Base-by-base conservation (phyloP, 2,888 invertebrate species). In the Dicyrtoma fusca region DNA sequence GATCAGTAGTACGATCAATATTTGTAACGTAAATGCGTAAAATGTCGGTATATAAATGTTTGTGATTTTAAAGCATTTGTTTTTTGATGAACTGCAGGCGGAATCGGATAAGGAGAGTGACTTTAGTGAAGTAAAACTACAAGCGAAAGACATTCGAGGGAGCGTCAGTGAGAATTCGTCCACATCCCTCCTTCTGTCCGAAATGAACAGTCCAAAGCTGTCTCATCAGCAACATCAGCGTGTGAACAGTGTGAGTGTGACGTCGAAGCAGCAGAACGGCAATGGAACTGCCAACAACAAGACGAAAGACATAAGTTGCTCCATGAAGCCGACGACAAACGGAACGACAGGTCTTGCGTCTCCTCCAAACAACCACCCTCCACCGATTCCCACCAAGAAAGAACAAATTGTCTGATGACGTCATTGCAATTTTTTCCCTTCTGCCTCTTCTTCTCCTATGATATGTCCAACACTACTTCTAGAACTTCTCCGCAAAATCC, bases 101-200 rank as follows among this genome's bases (percentile, higher is more conserved):
- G 88, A 88, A 81, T 86, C 87, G 73, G 88, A 89, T 82, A 84
- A 88, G 74, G 88, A 88, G 79, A 87, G 87, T 81, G 88, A 88
- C 80, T 77, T 81, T 73, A 75, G 69, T 71, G 80, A 80, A 73
- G 68, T 75, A 25, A 76, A 75, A 63, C 55, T 73, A 21, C 77
- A 76, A 68, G 59, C 74, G 44, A 81, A 81, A 75, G 81, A 81
- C 76, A 81, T 81, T 76, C 77, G 81, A 14, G 79, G 81, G 57
- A 80, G 79, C 66, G 79, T 78, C 44, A 79, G 79, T 74, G 81
- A 81, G 72, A 81, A 80, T 74, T 79, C 81, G 61, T 80, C 81
- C 69, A 75, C 78, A 45, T 76, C 80, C 26, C 78, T 78, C 47
- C 76, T 81, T 34, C 70, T 79, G 44, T 75, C 78, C 47, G 79